Conservation (phyloP, 2,113 vertebrate genomes). For the Sceloporus tristichus region DNA sequence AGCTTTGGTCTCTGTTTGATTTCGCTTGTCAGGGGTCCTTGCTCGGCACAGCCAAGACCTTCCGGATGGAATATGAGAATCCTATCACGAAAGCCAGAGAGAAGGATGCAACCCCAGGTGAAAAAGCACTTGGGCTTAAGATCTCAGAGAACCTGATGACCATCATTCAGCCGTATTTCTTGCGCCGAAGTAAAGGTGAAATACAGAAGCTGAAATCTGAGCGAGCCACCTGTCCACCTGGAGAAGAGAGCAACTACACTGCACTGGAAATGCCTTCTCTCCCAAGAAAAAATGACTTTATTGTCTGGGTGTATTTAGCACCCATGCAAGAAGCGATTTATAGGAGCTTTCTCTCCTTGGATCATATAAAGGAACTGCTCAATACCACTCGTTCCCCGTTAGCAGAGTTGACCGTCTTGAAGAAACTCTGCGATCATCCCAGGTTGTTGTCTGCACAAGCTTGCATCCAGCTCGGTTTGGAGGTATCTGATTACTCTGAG, state of each 20-base stretch:
- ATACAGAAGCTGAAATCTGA: slow-evolving; percentile 76
- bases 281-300: slow-evolving; percentile 94
- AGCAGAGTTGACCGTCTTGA: slow-evolving; percentile 88
- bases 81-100: slow-evolving; percentile 93
- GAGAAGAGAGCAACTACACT: slow-evolving; percentile 17
- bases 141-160: slow-evolving; percentile 94
- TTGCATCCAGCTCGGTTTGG: slow-evolving; percentile 84
- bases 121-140: slow-evolving; percentile 89
- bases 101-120: slow-evolving; percentile 90
- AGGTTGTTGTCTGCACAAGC: slow-evolving; percentile 88
- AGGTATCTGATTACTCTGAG: slow-evolving; percentile 50
- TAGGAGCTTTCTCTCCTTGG: slow-evolving; percentile 89
- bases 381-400: slow-evolving; percentile 87
- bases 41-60: slow-evolving; percentile 91
- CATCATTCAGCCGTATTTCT: slow-evolving; percentile 91
- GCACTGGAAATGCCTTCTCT: slow-evolving; percentile 83
- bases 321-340: slow-evolving; percentile 93
- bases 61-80: slow-evolving; percentile 92
- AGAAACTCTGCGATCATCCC: slow-evolving; percentile 97
- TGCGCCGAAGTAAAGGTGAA: slow-evolving; percentile 92
- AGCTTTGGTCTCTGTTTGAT: slow-evolving; percentile 95
- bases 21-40: slow-evolving; percentile 92
- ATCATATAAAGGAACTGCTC: slow-evolving; percentile 91
- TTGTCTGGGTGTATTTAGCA: slow-evolving; percentile 93
- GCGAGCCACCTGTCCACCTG: neutral